Conservation (phyloP, 2,113 vertebrate species). For the Pithys albifrons region DNA sequence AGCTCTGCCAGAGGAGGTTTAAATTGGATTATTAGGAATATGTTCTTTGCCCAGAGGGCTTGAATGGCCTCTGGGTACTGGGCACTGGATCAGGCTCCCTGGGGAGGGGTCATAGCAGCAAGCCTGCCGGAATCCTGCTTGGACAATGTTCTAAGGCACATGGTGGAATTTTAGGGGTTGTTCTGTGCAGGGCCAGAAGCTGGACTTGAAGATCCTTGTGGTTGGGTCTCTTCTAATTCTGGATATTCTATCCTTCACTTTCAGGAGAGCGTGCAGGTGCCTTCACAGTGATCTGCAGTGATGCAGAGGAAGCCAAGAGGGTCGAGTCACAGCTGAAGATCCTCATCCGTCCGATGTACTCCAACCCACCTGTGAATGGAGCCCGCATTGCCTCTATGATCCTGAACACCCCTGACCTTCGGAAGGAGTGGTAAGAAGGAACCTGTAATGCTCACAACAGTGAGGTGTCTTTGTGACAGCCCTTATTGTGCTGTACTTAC, state of each 20-base stretch:
- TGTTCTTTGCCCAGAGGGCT: not conserved
- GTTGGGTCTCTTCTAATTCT: not conserved
- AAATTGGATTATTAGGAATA: not conserved
- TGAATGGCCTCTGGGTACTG: not conserved
- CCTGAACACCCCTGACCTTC: conserved; percentile 88
- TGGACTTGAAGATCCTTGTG: not conserved
- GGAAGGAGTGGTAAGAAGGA: conserved; percentile 85
- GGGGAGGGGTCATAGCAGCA: not conserved
- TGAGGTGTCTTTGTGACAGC: not conserved
- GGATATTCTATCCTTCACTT: not conserved
- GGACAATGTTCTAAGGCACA: not conserved
- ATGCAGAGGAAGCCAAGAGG: conserved; percentile 90
- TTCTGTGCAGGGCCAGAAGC: not conserved
- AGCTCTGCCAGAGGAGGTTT: not conserved
- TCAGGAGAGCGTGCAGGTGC: conserved; percentile 94
- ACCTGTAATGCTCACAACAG: rapidly evolving
- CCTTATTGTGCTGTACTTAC: not conserved
- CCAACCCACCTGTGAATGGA: conserved; percentile 94
- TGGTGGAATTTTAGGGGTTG: not conserved
- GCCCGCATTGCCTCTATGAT: conserved; percentile 92
- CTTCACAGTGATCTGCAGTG: conserved; percentile 90
- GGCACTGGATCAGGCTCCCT: not conserved
- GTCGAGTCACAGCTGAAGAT: conserved; percentile 98
- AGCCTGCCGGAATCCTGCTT: not conserved
- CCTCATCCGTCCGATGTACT: conserved; percentile 96